Conservation (phyloP, 2,113 vertebrate genomes). For the Tapirus terrestris region DNA sequence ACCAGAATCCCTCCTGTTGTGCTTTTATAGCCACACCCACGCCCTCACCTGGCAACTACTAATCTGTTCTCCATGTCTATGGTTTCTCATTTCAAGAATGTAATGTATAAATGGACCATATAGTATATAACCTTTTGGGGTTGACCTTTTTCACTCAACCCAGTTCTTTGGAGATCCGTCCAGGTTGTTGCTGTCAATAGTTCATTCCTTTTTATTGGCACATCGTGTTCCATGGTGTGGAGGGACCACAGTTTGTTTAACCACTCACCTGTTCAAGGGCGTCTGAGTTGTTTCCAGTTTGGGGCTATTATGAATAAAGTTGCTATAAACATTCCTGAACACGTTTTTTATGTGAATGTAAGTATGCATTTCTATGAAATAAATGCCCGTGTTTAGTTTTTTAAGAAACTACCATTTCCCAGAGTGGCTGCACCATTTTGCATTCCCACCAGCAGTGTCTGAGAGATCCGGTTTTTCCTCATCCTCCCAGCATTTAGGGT, state of each 20-base stretch:
- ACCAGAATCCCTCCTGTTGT: accelerated
- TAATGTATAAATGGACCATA: not conserved
- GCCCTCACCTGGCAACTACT: not conserved
- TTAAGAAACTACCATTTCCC: not conserved
- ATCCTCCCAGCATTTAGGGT: accelerated
- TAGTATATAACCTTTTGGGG: accelerated
- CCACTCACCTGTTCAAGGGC: not conserved
- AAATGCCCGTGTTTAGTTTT: not conserved
- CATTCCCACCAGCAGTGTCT: not conserved
- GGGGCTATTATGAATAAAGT: not conserved
- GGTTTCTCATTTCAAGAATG: not conserved
- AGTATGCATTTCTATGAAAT: not conserved
- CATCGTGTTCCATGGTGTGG: accelerated
- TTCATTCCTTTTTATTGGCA: too few relatives aligned
- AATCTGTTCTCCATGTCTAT: not conserved
- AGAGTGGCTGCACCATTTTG: not conserved
- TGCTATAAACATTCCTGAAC: not conserved
- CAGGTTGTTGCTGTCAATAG: accelerated
- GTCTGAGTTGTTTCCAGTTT: not conserved
- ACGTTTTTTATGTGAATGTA: accelerated
- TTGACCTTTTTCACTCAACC: not conserved
- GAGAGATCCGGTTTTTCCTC: not conserved
- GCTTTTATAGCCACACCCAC: not conserved
- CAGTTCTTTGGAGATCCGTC: not conserved
- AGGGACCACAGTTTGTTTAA: accelerated